phyloP scores from a whole-genome alignment of 2,113 vertebrate species.

The Rhabdornis inornatus region DNA sequence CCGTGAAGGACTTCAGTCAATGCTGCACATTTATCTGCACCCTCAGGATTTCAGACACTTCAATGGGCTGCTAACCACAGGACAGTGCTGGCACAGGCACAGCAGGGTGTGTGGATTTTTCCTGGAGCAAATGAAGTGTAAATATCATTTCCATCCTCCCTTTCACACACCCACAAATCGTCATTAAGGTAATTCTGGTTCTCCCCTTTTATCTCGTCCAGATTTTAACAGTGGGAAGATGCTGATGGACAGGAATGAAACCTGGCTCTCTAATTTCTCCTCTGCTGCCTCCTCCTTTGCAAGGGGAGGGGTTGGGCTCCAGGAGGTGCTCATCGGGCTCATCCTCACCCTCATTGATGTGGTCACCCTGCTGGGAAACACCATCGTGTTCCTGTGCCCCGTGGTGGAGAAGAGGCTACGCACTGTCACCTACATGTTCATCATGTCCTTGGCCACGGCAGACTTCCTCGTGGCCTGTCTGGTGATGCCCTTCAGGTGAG shows the following conservation, averaged over 20 bases:
- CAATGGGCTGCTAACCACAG: neutral
- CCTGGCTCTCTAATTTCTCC: slow-evolving; percentile 48
- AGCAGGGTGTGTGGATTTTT: neutral
- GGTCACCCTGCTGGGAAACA: slow-evolving; percentile 68
- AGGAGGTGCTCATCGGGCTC: slow-evolving; percentile 51
- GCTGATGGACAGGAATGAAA: slow-evolving; percentile 43
- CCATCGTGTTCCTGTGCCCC: slow-evolving; percentile 63
- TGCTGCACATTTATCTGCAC: neutral
- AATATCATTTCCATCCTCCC: neutral
- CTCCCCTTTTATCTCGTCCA: neutral
- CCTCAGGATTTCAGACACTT: neutral
- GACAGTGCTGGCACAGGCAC: neutral
- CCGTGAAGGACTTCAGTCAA: neutral
- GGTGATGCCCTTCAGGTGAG: slow-evolving; percentile 77
- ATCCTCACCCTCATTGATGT: slow-evolving; percentile 69
- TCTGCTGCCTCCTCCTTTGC: slow-evolving; percentile 21
- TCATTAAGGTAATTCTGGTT: neutral
- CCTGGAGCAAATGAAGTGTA: neutral
- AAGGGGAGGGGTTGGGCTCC: neutral
- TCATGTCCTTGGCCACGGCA: slow-evolving; percentile 73
- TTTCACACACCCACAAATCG: neutral
- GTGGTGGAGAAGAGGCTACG: slow-evolving; percentile 69
- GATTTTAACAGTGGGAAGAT: slow-evolving; percentile 23
- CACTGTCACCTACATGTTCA: slow-evolving; percentile 74
- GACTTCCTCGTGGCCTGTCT: slow-evolving; percentile 72